These are phyloP conservation scores for Drosophila neocordata DNA, from an alignment of 1,140 invertebrate species.

Conservation along the genomic window DNA sequence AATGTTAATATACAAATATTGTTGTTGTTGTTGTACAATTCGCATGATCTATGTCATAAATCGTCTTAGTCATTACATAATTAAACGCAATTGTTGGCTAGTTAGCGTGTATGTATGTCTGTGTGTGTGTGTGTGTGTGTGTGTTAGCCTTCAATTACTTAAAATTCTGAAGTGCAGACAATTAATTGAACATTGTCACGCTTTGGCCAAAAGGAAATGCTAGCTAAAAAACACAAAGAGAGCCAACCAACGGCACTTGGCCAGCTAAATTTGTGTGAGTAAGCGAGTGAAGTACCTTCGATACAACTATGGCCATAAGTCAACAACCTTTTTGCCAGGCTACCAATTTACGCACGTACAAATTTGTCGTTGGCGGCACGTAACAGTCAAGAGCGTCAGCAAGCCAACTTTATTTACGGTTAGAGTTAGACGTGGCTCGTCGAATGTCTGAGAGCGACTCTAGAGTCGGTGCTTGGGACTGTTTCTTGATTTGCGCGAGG, in stretches of 20 bases:
- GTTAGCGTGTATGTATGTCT: constrained; percentile 54
- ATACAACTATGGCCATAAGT: constrained; percentile 59
- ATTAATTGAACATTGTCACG: constrained; percentile 79
- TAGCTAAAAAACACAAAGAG: constrained; percentile 2
- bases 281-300: constrained; percentile 20
- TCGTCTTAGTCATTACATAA: constrained; percentile 70
- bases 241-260: constrained; percentile 55
- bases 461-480: background rate
- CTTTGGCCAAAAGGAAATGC: constrained; percentile 58
- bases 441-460: background rate
- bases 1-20: constrained; percentile 47
- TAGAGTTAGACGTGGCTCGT: constrained; percentile 39
- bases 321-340: constrained; percentile 73
- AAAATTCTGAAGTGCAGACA: constrained; percentile 75
- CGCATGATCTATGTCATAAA: constrained; percentile 50
- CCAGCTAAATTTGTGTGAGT: constrained; percentile 49
- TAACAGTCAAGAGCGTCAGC: constrained; percentile 37
- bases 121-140: background rate
- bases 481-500: constrained; percentile 2
- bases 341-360: constrained; percentile 75
- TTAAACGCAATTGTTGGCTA: constrained; percentile 62
- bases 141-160: constrained; percentile 70
- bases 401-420: constrained; percentile 57
- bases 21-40: constrained; percentile 25
- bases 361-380: constrained; percentile 55